phyloP scores from a whole-genome alignment of 2,888 invertebrate species.

The Diarsia brunnea region DNA sequence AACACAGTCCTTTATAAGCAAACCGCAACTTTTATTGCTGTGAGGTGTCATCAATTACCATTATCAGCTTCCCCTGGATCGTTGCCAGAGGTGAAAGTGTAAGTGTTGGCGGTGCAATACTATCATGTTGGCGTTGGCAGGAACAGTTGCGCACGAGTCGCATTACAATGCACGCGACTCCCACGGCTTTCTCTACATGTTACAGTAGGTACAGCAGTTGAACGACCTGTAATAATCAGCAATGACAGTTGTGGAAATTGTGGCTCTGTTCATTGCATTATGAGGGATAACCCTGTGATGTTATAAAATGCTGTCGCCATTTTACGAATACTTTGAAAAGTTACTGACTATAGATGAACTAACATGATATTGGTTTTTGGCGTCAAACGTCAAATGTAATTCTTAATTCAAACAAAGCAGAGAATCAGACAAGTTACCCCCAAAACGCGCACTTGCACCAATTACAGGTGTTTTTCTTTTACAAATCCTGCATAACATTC shows the following conservation, averaged over 20 bases:
- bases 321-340: not conserved
- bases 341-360: not conserved
- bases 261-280: conserved; percentile 13
- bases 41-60: conserved; percentile 33
- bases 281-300: conserved; percentile 1
- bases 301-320: not conserved
- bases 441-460: not conserved
- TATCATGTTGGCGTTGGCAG: conserved; percentile 32
- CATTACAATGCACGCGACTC: conserved; percentile 63
- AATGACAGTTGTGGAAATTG: conserved; percentile 45
- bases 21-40: conserved; percentile 32
- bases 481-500: not conserved
- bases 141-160: conserved; percentile 47
- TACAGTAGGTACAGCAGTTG: conserved; percentile 45
- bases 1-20: conserved; percentile 28
- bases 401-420: too few species aligned
- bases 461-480: not conserved
- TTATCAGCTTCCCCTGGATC: conserved; percentile 47
- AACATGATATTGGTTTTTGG: too few species aligned
- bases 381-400: too few species aligned
- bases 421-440: too few species aligned
- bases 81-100: conserved; percentile 70
- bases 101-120: conserved; percentile 53
- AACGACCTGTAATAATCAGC: conserved; percentile 43
- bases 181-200: conserved; percentile 73